Percentiles rank a stretch among this genome's conserved stretches.
phyloP scores from a whole-genome alignment of 2,888 invertebrate species.

The Drosophila multiciliata region DNA sequence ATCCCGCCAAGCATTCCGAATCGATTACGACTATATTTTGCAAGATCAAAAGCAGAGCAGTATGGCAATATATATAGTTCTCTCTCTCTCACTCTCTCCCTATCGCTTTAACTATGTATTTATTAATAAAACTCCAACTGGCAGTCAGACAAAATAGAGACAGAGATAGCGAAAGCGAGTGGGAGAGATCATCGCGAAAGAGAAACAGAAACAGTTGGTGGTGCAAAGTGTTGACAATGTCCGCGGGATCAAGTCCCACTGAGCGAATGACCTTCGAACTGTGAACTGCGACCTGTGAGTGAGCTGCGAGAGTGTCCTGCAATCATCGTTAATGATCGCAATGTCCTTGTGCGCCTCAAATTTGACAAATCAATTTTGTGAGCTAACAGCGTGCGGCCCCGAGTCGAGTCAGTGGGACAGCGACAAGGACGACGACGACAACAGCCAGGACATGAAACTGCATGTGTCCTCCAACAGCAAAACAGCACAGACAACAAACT shows the following conservation, averaged over 20 bases:
- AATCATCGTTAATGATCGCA: slow-evolving; percentile 81
- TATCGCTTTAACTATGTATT: slow-evolving; percentile 36
- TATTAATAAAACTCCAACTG: slow-evolving; percentile 78
- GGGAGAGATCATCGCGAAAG: slow-evolving; percentile 36
- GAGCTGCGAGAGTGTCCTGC: slow-evolving; percentile 45
- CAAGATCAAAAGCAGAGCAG: slow-evolving; percentile 67
- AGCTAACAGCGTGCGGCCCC: slow-evolving; percentile 70
- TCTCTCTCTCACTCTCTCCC: background rate
- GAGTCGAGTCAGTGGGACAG: slow-evolving; percentile 60
- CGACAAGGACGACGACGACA: slow-evolving; percentile 20
- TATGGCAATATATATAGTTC: background rate
- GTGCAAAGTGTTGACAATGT: slow-evolving; percentile 78
- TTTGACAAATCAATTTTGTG: slow-evolving; percentile 78
- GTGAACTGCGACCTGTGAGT: slow-evolving; percentile 13
- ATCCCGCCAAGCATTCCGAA: slow-evolving; percentile 82
- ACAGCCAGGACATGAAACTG: slow-evolving; percentile 22
- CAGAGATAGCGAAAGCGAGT: slow-evolving; percentile 5
- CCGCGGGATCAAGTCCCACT: slow-evolving; percentile 56
- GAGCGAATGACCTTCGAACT: slow-evolving; percentile 74
- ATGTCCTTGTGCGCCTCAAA: slow-evolving; percentile 74
- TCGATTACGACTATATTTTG: slow-evolving; percentile 78
- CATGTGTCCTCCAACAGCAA: slow-evolving; percentile 10
- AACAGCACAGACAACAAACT: slow-evolving; percentile 3
- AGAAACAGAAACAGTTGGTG: slow-evolving; percentile 71
- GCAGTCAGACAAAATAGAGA: slow-evolving; percentile 15